Percentiles rank a stretch among this genome's conserved stretches.
These are phyloP conservation scores for Latheticus oryzae DNA, from an alignment of 2,888 invertebrate genomes.

Conservation along the genomic window DNA sequence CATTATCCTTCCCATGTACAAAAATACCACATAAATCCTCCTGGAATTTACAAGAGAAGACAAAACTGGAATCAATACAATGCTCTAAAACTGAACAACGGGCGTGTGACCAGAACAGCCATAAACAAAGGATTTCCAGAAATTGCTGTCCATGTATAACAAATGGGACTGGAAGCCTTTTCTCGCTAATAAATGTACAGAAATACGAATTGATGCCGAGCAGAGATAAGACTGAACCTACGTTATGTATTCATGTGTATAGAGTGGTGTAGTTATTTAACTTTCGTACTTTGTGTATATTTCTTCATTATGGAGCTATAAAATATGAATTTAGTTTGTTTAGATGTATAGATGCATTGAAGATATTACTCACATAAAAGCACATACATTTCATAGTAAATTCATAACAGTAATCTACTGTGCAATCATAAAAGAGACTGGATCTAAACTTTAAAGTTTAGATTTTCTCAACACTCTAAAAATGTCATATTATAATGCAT, in stretches of 20 bases:
- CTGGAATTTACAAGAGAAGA: slow-evolving; percentile 28
- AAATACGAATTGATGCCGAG: slow-evolving; percentile 29
- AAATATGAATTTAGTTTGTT: slow-evolving; percentile 31
- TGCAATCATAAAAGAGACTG: too few relatives aligned
- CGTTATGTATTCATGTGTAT: slow-evolving; percentile 35
- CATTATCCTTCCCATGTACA: slow-evolving; percentile 22
- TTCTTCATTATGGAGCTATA: slow-evolving; percentile 17
- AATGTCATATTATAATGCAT: too few relatives aligned
- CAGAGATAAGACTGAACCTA: slow-evolving; percentile 36
- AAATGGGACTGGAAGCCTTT: slow-evolving; percentile 34
- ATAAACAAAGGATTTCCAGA: slow-evolving; percentile 22
- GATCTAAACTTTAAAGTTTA: too few relatives aligned
- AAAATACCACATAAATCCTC: slow-evolving; percentile 23
- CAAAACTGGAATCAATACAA: slow-evolving; percentile 30
- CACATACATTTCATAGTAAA: too few relatives aligned
- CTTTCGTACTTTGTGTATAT: slow-evolving; percentile 17
- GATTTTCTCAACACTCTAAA: too few relatives aligned
- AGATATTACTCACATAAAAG: too few relatives aligned
- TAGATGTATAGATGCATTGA: too few relatives aligned
- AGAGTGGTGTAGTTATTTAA: too few relatives aligned
- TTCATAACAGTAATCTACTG: too few relatives aligned
- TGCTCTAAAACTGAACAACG: slow-evolving; percentile 24
- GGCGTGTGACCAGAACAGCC: slow-evolving; percentile 10
- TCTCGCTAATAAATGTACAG: slow-evolving; percentile 10
- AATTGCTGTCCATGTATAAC: slow-evolving; percentile 34